Conservation (phyloP, 2,888 invertebrate genomes). For the Clitarchus hookeri region DNA sequence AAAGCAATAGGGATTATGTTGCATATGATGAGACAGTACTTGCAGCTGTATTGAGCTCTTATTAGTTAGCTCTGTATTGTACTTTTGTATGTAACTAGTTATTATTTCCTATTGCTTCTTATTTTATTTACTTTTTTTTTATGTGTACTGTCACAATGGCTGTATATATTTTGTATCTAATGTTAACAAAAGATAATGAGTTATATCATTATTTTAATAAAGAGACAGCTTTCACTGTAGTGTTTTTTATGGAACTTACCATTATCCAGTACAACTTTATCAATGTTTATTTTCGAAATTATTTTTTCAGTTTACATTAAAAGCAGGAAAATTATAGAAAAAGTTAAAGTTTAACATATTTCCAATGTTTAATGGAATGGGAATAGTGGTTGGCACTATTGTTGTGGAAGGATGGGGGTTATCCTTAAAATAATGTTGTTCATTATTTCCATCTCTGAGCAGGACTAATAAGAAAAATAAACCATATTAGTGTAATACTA, state of each 20-base stretch:
- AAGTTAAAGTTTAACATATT: too few relatives aligned
- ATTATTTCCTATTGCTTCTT: not conserved
- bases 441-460: too few relatives aligned
- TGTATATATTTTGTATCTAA: slow-evolving; percentile 14
- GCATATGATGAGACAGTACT: not conserved
- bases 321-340: too few relatives aligned
- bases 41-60: not conserved
- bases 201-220: slow-evolving; percentile 14
- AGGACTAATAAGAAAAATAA: too few relatives aligned
- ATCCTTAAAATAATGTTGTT: too few relatives aligned
- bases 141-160: not conserved
- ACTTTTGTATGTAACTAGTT: not conserved
- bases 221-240: not conserved
- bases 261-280: not conserved
- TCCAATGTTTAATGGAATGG: too few relatives aligned
- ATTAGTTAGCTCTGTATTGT: not conserved
- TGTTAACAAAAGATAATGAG: not conserved
- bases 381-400: too few relatives aligned
- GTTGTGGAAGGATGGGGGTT: too few relatives aligned
- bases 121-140: not conserved
- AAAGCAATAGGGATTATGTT: not conserved
- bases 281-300: not conserved
- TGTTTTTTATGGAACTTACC: not conserved
- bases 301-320: too few relatives aligned
- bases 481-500: too few relatives aligned